A percentile compares a stretch with the other conserved stretches of the same genome.
Conservation (phyloP, 1,140 invertebrate species). For the Cyrtorhinus lividipennis region DNA sequence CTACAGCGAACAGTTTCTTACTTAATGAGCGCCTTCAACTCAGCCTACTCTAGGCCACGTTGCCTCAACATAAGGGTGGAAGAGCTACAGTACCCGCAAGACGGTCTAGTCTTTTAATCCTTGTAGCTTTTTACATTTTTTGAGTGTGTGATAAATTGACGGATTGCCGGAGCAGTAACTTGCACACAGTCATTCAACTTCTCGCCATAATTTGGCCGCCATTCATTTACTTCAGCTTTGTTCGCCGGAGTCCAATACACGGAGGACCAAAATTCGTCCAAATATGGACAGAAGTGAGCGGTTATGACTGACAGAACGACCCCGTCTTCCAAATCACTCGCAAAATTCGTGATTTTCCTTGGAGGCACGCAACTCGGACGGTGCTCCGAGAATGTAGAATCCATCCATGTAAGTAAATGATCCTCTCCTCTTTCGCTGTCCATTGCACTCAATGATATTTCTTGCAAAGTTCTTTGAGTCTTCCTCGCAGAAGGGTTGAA, state of each 20-base stretch:
- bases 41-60: no score
- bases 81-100: no score
- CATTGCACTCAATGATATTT: background rate
- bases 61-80: no score
- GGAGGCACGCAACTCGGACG: background rate
- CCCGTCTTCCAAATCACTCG: slow-evolving; percentile 28
- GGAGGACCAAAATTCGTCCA: slow-evolving; percentile 27
- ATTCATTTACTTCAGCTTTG: slow-evolving; percentile 26
- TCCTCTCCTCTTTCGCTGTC: slow-evolving; percentile 4
- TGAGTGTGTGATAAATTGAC: no score
- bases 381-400: background rate
- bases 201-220: no score
- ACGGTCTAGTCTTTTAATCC: no score
- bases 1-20: no score
- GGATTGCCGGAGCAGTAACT: no score
- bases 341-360: slow-evolving; percentile 26
- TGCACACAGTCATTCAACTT: no score
- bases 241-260: slow-evolving; percentile 27
- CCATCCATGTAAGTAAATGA: slow-evolving; percentile 14
- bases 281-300: slow-evolving; percentile 31
- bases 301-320: slow-evolving; percentile 30
- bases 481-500: slow-evolving; percentile 6
- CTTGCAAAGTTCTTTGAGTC: slow-evolving; percentile 7
- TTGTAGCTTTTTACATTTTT: no score
- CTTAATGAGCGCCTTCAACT: no score